Conservation (phyloP, 2,888 invertebrate genomes). For the Ceratothoa steindachneri region DNA sequence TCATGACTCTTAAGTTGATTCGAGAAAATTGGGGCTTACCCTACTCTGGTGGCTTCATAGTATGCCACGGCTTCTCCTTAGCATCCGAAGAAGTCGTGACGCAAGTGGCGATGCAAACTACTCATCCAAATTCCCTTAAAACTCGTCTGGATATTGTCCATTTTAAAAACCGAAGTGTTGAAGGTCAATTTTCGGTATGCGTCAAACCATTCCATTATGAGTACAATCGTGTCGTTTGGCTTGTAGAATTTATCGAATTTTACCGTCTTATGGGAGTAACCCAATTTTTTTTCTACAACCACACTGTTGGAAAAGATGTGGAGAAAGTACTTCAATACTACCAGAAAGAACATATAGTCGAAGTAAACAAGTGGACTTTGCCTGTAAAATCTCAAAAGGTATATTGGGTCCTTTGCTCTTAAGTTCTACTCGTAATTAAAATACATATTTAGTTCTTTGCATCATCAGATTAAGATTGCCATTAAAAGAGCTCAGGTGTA, state of each 20-base stretch:
- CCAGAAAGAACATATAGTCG: conserved; percentile 50
- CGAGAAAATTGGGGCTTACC: conserved; percentile 38
- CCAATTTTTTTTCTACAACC: conserved; percentile 57
- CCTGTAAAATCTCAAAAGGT: conserved; percentile 46
- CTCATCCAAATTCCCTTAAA: background rate
- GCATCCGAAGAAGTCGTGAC: background rate
- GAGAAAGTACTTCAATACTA: conserved; percentile 54
- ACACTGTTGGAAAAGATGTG: conserved; percentile 53
- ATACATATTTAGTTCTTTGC: no score
- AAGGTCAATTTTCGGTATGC: conserved; percentile 51
- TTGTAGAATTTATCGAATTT: conserved; percentile 58
- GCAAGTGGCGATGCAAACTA: background rate
- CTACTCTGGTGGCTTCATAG: conserved; percentile 29
- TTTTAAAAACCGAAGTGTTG: background rate
- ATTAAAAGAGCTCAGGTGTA: no score
- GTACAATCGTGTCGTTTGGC: conserved; percentile 54
- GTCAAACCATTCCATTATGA: conserved; percentile 55
- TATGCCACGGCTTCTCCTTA: conserved; percentile 18
- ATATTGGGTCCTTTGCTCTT: no score
- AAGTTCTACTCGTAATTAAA: no score
- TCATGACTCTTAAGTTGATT: conserved; percentile 16
- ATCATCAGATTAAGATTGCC: no score
- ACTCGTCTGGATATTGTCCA: conserved; percentile 19
- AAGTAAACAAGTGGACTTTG: conserved; percentile 56
- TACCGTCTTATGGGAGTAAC: conserved; percentile 55